These are phyloP conservation scores for Habroteleia sp. DNA, from an alignment of 2,888 invertebrate species.

Conservation along the genomic window DNA sequence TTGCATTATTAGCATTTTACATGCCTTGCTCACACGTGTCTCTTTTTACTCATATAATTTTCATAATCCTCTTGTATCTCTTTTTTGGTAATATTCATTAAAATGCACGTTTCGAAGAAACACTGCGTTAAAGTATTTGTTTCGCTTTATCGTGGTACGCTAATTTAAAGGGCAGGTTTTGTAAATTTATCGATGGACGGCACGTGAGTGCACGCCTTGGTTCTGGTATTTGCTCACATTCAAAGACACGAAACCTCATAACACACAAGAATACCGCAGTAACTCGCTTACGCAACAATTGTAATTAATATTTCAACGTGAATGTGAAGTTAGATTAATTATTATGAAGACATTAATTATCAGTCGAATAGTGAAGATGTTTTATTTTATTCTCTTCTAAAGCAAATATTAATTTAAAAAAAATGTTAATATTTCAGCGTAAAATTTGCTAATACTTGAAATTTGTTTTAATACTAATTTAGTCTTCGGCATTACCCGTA, in stretches of 20 bases:
- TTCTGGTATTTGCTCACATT: conserved; percentile 66
- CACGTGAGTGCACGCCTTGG: conserved; percentile 69
- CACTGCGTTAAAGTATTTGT: conserved; percentile 60
- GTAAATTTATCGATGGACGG: conserved; percentile 71
- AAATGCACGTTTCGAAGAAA: conserved; percentile 57
- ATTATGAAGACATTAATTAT: conserved; percentile 44
- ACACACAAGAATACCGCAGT: conserved; percentile 69
- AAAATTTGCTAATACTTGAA: too few relatives aligned
- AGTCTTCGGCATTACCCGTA: too few relatives aligned
- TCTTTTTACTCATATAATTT: conserved; percentile 59
- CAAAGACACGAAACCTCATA: conserved; percentile 72
- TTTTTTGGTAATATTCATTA: conserved; percentile 62
- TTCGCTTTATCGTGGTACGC: conserved; percentile 60
- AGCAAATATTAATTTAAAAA: too few relatives aligned
- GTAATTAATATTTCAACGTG: conserved; percentile 57
- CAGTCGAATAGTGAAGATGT: too few relatives aligned
- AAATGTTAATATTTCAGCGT: too few relatives aligned
- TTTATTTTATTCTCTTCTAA: too few relatives aligned
- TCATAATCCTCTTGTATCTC: conserved; percentile 57
- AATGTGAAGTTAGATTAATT: conserved; percentile 30
- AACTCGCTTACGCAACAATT: conserved; percentile 68
- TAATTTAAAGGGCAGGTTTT: conserved; percentile 69
- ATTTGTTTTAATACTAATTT: too few relatives aligned
- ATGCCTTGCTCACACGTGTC: conserved; percentile 57
- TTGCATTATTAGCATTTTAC: conserved; percentile 65